Conservation (phyloP, 2,797 vertebrate species). For the Falco peregrinus region DNA sequence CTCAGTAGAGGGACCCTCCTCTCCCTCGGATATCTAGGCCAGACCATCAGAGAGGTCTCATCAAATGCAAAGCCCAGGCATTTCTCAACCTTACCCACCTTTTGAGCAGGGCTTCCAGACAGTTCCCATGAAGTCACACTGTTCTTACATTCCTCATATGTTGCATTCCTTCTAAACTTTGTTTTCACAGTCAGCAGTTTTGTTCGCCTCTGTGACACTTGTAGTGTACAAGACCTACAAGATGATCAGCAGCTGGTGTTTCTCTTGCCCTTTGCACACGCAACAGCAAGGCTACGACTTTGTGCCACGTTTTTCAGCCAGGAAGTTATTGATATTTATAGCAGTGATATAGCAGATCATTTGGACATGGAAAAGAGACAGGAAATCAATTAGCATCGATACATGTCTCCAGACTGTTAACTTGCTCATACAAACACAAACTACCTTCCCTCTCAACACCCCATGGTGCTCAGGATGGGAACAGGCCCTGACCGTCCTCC, state of each 20-base stretch:
- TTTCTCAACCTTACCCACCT: not conserved
- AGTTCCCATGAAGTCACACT: not conserved
- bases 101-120: not conserved
- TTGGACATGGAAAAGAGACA: conserved; percentile 34
- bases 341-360: conserved; percentile 42
- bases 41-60: not conserved
- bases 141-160: not conserved
- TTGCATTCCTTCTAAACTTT: not conserved
- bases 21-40: not conserved
- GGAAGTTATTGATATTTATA: conserved; percentile 42
- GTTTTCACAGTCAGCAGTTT: not conserved
- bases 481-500: not conserved
- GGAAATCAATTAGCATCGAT: conserved; percentile 26
- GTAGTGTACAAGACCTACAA: accelerated
- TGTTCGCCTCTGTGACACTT: not conserved
- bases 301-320: not conserved
- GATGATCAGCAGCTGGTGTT: not conserved
- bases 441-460: not conserved
- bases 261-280: not conserved
- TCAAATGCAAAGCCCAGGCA: not conserved
- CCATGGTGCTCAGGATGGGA: not conserved
- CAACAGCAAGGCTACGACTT: not conserved
- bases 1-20: not conserved
- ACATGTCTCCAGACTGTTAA: not conserved
- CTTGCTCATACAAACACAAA: not conserved